Evolutionary conservation across 2,888 invertebrate species (phyloP).

Genomic region (Piscicola geometra): DNA sequence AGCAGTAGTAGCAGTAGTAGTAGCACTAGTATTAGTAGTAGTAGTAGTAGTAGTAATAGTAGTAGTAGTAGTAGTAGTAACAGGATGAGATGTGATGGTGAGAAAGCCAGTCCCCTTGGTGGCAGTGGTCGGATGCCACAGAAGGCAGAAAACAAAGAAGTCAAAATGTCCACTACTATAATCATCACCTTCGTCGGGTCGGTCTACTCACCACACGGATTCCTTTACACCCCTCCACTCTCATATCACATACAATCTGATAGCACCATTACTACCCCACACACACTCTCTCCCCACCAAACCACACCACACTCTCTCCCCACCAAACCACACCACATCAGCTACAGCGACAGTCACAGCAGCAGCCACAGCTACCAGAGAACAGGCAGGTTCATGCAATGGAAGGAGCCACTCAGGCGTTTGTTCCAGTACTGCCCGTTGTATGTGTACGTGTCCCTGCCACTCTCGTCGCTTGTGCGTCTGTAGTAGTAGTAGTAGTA

Average conservation of each 20-base stretch:
- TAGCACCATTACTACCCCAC: no score
- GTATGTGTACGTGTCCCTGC: slow-evolving; percentile 69
- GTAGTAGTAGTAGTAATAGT: neutral
- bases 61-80: slow-evolving; percentile 19
- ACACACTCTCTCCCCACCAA: no score
- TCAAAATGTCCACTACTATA: no score
- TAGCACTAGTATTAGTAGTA: slow-evolving; percentile 8
- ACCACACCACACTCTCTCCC: neutral
- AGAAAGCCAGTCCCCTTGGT: neutral
- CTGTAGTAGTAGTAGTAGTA: slow-evolving; percentile 30
- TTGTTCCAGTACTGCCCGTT: slow-evolving; percentile 72
- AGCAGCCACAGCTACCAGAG: slow-evolving; percentile 36
- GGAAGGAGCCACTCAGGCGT: slow-evolving; percentile 66
- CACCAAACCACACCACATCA: neutral
- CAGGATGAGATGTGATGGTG: neutral
- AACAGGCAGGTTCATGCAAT: slow-evolving; percentile 44
- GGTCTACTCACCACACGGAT: no score
- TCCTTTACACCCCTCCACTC: no score
- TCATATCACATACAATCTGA: no score
- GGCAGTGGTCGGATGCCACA: slow-evolving; percentile 8
- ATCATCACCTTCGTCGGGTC: no score
- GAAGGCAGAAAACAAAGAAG: no score
- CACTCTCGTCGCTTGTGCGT: slow-evolving; percentile 55
- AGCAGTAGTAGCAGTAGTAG: slow-evolving; percentile 5
- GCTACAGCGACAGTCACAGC: slow-evolving; percentile 1